These are phyloP conservation scores for Cnemophilus loriae DNA, from an alignment of 2,113 vertebrate genomes.

Conservation along the genomic window DNA sequence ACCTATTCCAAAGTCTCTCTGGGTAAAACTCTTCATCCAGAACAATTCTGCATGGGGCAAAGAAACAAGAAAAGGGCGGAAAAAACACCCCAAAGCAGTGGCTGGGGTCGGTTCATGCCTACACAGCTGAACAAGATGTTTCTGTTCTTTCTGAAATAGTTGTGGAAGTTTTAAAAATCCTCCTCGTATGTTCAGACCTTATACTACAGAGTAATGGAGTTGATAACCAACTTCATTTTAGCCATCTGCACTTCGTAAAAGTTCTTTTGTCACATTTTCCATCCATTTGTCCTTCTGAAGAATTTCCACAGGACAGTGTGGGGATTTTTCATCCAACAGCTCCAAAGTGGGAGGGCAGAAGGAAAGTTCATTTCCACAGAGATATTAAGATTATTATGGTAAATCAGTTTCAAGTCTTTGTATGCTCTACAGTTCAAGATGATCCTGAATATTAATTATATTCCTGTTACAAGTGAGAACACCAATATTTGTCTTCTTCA, in stretches of 20 bases:
- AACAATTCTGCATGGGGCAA: not conserved
- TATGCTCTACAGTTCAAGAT: not conserved
- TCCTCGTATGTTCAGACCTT: not conserved
- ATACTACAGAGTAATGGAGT: not conserved
- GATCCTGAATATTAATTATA: not conserved
- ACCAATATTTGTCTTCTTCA: not conserved
- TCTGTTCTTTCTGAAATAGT: not conserved
- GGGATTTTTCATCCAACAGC: not conserved
- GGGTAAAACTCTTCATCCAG: not conserved
- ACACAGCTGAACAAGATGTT: not conserved
- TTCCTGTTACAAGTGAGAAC: not conserved
- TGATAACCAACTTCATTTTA: not conserved
- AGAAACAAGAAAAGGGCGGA: not conserved
- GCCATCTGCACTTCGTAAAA: not conserved
- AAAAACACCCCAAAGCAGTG: fast-evolving
- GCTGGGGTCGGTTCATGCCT: not conserved
- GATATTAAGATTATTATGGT: not conserved
- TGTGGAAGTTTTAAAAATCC: not conserved
- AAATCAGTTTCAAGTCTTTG: not conserved
- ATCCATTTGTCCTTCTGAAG: not conserved
- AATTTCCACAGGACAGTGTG: not conserved
- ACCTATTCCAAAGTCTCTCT: not conserved
- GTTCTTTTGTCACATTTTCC: not conserved
- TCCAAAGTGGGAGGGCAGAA: not conserved
- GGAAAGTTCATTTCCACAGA: not conserved